phyloP scores from a whole-genome alignment of 2,888 invertebrate genomes.

The Psylliodes chrysocephalus region DNA sequence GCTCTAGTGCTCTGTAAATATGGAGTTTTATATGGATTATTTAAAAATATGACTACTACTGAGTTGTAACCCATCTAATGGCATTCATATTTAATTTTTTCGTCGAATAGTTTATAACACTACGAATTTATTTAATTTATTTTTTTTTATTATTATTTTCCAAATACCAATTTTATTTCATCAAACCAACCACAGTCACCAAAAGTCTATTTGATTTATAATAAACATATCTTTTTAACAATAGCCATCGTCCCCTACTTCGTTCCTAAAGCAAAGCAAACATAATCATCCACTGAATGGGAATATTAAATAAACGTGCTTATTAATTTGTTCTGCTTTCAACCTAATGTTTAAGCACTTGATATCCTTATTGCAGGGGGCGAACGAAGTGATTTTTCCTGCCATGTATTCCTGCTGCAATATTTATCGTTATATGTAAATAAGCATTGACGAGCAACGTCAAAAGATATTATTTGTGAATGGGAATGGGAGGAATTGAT shows the following conservation, averaged over 20 bases:
- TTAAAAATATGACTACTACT: too few species aligned
- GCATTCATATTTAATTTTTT: too few species aligned
- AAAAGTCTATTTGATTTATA: too few species aligned
- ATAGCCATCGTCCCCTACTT: conserved; percentile 2
- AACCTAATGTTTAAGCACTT: conserved; percentile 55
- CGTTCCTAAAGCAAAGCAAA: conserved; percentile 18
- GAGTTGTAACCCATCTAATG: too few species aligned
- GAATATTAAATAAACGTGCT: conserved; percentile 48
- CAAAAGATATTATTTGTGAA: conserved; percentile 50
- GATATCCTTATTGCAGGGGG: conserved; percentile 38
- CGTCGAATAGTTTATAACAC: too few species aligned
- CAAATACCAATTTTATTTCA: too few species aligned
- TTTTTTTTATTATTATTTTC: too few species aligned
- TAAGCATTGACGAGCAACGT: conserved; percentile 64
- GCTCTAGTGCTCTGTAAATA: too few species aligned
- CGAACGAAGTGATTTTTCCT: conserved; percentile 54
- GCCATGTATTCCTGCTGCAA: conserved; percentile 52
- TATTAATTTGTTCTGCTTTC: conserved; percentile 54
- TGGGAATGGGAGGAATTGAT: conserved; percentile 36
- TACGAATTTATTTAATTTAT: too few species aligned
- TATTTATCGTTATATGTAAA: conserved; percentile 62
- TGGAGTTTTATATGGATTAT: too few species aligned
- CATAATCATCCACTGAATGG: conserved; percentile 29
- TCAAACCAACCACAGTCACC: too few species aligned
- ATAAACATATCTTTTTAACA: conserved; percentile 9